Evolutionary conservation across 2,888 invertebrate species (phyloP), one percentile per base, ranked within the genome.

Genomic region (Sycophila texana): DNA sequence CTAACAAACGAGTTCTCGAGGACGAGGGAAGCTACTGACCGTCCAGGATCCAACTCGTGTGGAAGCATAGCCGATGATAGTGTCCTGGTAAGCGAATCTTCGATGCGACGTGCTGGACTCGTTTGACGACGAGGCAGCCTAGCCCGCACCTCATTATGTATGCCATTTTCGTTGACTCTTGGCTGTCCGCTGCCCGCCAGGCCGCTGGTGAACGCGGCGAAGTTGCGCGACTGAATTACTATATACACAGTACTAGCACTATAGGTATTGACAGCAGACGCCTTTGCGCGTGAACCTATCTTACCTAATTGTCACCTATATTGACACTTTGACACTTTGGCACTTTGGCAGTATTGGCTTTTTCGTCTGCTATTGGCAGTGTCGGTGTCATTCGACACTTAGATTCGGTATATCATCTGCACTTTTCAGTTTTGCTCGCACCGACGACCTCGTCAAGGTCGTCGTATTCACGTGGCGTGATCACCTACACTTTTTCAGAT

Each of bases 61-160:
- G 90, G 68, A 90, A 87, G 82, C 89, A 89, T 86, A 86, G 83
- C 84, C 89, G 86, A 39, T 87, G 87, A 83, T 86, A 86, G 83
- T 85, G 88, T 51, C 83, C 71, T 0, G 89, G 86, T 60, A 87
- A 72, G n/a, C 83, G 81, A 65, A 84, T 71, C 4, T 86, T 86
- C 26, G 87, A 85, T 80, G 86, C 80, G 55, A 83, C 66, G 13
- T 82, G 85, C 51, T 85, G 86, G 26, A 82, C 83, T 30, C 84
- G 83, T 82, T 86, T 87, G 7, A 87, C 73, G 14, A 85, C 85
- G 57, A 86, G 84, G 49, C 87, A 76, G 16, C 84, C 82, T 53
- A 89, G 72, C 57, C 86, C 88, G 79, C 86, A 86, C 80, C 87
- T 87, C 70, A 86, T 83, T 80, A 89, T 85, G 80, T 88, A 87